Conservation (phyloP, 2,888 invertebrate species). For the Hirtodrosophila cameraria region DNA sequence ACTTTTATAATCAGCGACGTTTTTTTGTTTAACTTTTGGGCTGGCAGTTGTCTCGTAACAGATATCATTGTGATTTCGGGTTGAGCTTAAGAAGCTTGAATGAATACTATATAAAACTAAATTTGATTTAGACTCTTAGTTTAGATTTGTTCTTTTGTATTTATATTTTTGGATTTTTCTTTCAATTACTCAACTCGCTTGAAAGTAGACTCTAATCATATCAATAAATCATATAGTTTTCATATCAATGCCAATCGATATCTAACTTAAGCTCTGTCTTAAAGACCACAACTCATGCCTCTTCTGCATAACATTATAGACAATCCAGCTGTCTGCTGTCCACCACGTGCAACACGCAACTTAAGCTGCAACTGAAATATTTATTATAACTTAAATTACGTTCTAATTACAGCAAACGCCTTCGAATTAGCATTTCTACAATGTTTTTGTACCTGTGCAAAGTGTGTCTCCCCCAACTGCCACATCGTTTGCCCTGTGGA, state of each 20-base stretch:
- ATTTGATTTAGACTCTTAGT: too few species aligned
- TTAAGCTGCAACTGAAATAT: constrained; percentile 74
- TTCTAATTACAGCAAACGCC: constrained; percentile 80
- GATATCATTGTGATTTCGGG: constrained; percentile 21
- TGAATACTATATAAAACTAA: not conserved
- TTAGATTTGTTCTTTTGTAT: too few species aligned
- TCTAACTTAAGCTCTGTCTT: not conserved
- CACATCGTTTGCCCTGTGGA: constrained; percentile 21
- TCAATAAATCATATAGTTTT: constrained; percentile 14
- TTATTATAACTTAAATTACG: constrained; percentile 79
- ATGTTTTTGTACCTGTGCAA: constrained; percentile 59
- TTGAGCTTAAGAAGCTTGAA: too few species aligned
- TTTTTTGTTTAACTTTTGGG: constrained; percentile 1
- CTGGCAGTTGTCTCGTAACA: constrained; percentile 23
- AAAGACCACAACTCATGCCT: constrained; percentile 25
- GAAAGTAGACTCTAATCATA: too few species aligned
- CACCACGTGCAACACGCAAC: constrained; percentile 11
- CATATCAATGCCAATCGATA: constrained; percentile 17
- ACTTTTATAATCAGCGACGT: constrained; percentile 57
- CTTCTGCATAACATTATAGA: constrained; percentile 10
- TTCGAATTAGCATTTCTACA: constrained; percentile 70
- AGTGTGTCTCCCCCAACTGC: not conserved
- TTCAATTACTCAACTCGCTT: not conserved
- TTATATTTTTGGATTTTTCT: too few species aligned
- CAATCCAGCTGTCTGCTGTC: not conserved